Percentiles rank a stretch among this genome's conserved stretches.
These are phyloP conservation scores for Taeniopygia guttata DNA, from an alignment of 2,797 vertebrate species.

Conservation along the genomic window DNA sequence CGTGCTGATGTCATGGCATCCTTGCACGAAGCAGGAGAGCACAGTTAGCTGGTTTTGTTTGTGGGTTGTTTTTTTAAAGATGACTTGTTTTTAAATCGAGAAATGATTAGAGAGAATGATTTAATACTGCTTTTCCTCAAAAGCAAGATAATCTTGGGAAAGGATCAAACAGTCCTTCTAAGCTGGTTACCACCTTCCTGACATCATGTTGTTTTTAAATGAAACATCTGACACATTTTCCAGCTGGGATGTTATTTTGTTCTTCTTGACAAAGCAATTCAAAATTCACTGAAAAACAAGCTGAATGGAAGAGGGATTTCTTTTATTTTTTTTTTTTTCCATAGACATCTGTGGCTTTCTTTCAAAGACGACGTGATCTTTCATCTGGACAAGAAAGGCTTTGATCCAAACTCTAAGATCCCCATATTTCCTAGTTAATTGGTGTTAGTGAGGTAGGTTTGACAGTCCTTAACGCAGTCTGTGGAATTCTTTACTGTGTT, in stretches of 20 bases:
- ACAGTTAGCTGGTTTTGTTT: not conserved
- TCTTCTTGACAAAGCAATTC: constrained; percentile 49
- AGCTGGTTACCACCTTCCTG: constrained; percentile 21
- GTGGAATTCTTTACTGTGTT: constrained; percentile 42
- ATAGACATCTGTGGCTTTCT: constrained; percentile 58
- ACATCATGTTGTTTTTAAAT: constrained; percentile 60
- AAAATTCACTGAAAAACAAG: constrained; percentile 47
- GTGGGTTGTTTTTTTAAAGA: not conserved
- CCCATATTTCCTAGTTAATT: constrained; percentile 55
- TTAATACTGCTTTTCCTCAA: constrained; percentile 49
- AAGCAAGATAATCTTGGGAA: constrained; percentile 42
- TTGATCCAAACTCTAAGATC: constrained; percentile 56
- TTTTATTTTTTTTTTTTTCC: not conserved
- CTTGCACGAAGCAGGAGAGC: not conserved
- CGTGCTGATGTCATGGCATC: not conserved
- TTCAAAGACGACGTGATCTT: constrained; percentile 55
- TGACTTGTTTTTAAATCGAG: constrained; percentile 23
- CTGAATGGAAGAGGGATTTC: not conserved
- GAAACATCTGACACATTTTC: constrained; percentile 48
- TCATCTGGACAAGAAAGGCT: constrained; percentile 60
- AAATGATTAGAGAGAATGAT: constrained; percentile 43
- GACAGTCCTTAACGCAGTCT: constrained; percentile 8
- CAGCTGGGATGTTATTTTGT: constrained; percentile 48
- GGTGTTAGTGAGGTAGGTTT: constrained; percentile 61
- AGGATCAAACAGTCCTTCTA: constrained; percentile 47